These are phyloP conservation scores for Ibycter americanus DNA, from an alignment of 2,797 vertebrate species.

Conservation along the genomic window DNA sequence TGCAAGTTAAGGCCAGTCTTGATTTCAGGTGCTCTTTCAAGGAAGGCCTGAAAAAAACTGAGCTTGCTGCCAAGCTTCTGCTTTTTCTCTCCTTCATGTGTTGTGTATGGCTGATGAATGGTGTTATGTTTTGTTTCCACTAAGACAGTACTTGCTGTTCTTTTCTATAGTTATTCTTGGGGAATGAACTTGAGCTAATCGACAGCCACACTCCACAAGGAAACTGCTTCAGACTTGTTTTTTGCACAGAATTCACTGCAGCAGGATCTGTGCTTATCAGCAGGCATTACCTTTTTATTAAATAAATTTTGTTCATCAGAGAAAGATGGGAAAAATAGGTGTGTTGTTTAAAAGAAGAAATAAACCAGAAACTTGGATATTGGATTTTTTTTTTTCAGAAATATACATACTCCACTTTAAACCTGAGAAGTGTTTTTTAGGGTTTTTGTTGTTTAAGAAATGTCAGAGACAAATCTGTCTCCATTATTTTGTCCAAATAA, in stretches of 20 bases:
- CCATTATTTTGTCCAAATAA: not conserved
- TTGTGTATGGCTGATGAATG: slow-evolving; percentile 2
- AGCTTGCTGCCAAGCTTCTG: slow-evolving; percentile 27
- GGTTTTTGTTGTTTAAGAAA: not conserved
- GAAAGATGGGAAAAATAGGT: not conserved
- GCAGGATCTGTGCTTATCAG: not conserved
- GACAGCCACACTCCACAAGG: not conserved
- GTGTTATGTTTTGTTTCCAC: slow-evolving; percentile 32
- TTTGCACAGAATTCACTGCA: not conserved
- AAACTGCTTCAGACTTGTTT: not conserved
- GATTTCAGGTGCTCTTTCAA: slow-evolving; percentile 3
- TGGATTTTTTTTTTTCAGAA: not conserved
- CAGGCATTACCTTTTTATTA: not conserved
- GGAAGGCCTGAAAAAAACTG: not conserved
- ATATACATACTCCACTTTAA: not conserved
- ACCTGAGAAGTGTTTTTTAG: not conserved
- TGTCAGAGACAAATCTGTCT: not conserved
- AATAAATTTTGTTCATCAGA: not conserved
- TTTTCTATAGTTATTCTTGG: slow-evolving; percentile 3
- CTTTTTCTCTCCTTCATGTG: slow-evolving; percentile 15
- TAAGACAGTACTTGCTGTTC: slow-evolving; percentile 26
- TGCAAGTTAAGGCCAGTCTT: not conserved
- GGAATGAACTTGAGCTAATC: not conserved
- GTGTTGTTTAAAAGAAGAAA: not conserved
- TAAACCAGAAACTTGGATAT: not conserved